Base-by-base conservation (phyloP, 2,113 vertebrate genomes). In the Alethe castanea region DNA sequence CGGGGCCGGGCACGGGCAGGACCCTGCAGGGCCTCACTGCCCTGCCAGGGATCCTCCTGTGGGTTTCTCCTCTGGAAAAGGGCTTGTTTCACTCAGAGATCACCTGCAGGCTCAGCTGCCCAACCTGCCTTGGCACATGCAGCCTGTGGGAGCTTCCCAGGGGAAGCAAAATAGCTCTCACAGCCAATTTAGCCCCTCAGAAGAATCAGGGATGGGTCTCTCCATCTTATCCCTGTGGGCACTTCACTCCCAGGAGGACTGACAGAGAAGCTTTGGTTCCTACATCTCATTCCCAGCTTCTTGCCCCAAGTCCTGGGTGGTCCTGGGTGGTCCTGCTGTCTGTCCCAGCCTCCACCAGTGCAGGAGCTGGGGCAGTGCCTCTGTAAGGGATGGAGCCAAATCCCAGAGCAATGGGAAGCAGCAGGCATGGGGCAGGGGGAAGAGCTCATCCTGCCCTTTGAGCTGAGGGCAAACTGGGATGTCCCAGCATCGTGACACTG, bases 401-500 rank as follows among this genome's bases (percentile, higher is more conserved):
- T 12, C 31, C 61, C 66, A 71, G 47, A 42, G 52, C 69, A 53
- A 14, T 2, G 69, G 48, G 72, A 83, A 84, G 54, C 1, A 2
- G 47, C 22, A 50, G 84, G n/a, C 12, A 2, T 2, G 9, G 20
- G 28, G 19, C 33, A 45, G 25, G 4, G 16, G 11, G 23, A 12
- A 73, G 36, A 82, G 47, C 23, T 60, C 57, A 67, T 42, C 35
- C 91, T 71, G 73, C 42, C 48, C 62, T 11, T 29, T 1, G 0
- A 12, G 54, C 77, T 61, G n/a, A 69, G 31, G 12, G 6, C 28
- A 74, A 61, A 70, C 44, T 62, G 18, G 47, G 47, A 24, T 48
- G 47, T 48, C 56, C 33, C 80, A 50, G 23, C 1, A 0, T 1
- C 4, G 4, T 3, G 4, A n/a, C 5, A 1, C 38, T 19, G 64